phyloP scores from a whole-genome alignment of 2,113 vertebrate species.

The Pterocles burchelli region DNA sequence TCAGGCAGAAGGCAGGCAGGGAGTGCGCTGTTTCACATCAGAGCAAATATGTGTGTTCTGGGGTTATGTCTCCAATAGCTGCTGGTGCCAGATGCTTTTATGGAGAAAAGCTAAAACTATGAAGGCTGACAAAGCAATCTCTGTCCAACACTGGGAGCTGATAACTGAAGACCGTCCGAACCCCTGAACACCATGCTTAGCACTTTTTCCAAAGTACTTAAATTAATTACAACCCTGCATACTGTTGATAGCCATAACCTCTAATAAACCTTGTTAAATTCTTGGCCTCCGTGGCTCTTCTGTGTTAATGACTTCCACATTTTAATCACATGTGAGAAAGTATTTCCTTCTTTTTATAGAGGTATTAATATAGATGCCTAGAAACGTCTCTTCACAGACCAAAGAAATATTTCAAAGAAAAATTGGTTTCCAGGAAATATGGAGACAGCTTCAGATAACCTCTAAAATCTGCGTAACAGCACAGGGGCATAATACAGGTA shows the following conservation, averaged over 20 bases:
- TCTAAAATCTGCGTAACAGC: background rate
- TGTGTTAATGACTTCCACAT: slow-evolving; percentile 45
- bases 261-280: slow-evolving; percentile 9
- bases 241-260: background rate
- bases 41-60: background rate
- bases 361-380: background rate
- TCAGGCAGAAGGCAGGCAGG: background rate
- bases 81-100: background rate
- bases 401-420: slow-evolving; percentile 1
- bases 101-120: accelerated
- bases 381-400: background rate
- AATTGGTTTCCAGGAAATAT: background rate
- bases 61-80: accelerated
- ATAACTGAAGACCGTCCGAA: background rate
- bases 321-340: background rate
- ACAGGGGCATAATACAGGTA: background rate
- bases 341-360: slow-evolving; percentile 20
- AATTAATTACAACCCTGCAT: background rate
- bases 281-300: background rate
- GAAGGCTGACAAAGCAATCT: background rate
- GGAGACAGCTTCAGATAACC: background rate
- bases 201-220: background rate
- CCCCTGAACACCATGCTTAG: background rate
- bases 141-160: background rate
- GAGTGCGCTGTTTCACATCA: accelerated